phyloP scores from a whole-genome alignment of 2,797 vertebrate genomes.

The Anomalospiza imberbis region DNA sequence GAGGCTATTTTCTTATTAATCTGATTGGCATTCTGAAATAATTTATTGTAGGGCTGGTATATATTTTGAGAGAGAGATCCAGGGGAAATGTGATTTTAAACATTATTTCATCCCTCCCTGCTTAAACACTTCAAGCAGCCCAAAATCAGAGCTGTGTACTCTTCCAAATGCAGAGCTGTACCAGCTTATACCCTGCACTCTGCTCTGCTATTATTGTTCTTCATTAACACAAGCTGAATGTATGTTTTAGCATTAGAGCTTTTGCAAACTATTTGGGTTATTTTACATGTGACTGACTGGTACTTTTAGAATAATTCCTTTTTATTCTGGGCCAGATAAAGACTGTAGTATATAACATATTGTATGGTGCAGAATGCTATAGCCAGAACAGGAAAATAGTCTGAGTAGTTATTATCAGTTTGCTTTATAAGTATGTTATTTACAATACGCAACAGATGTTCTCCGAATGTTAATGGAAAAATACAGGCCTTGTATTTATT shows the following conservation, averaged over 20 bases:
- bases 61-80: background rate
- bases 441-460: slow-evolving; percentile 81
- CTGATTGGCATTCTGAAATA: background rate
- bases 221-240: background rate
- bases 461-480: slow-evolving; percentile 76
- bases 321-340: background rate
- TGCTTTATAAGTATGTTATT: slow-evolving; percentile 80
- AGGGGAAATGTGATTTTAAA: background rate
- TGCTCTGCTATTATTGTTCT: background rate
- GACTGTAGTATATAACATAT: background rate
- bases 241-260: background rate
- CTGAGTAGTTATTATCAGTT: slow-evolving; percentile 71
- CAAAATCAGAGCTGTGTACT: background rate
- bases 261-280: background rate
- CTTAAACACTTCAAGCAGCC: background rate
- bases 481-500: slow-evolving; percentile 76
- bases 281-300: background rate
- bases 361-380: slow-evolving; percentile 29
- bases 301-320: background rate
- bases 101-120: background rate
- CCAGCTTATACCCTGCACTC: background rate
- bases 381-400: slow-evolving; percentile 66
- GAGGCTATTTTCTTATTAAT: background rate
- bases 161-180: background rate
- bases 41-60: background rate